Evolutionary conservation across 2,797 vertebrate genomes (phyloP).

Genomic region (Macropodus opercularis): DNA sequence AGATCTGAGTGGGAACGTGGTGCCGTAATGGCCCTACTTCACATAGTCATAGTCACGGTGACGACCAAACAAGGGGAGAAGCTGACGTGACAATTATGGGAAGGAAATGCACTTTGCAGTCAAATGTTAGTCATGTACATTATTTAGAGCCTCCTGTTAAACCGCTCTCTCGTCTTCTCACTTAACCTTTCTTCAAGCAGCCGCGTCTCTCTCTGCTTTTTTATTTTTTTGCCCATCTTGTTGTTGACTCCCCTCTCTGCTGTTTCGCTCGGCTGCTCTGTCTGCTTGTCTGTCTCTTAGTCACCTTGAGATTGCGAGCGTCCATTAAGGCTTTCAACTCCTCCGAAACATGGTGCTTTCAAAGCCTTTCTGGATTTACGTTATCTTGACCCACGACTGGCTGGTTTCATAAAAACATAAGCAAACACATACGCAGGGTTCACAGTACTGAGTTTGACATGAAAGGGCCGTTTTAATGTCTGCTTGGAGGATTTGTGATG

Average conservation of each 20-base stretch:
- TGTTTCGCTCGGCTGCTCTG: conserved; percentile 27
- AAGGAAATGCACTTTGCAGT: conserved; percentile 47
- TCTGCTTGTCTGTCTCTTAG: conserved; percentile 57
- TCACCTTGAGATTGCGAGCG: conserved; percentile 66
- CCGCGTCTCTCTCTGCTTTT: conserved; percentile 5
- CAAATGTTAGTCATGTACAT: conserved; percentile 30
- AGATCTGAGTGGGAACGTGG: too few relatives aligned
- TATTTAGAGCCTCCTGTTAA: conserved; percentile 45
- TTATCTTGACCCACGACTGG: conserved; percentile 53
- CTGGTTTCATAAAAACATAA: conserved; percentile 18
- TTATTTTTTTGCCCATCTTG: conserved; percentile 16
- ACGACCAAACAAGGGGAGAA: conserved; percentile 1
- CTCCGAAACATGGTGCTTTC: conserved; percentile 52
- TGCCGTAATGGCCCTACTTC: conserved; percentile 4
- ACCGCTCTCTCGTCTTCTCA: conserved; percentile 8
- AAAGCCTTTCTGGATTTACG: conserved; percentile 43
- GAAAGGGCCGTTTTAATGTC: conserved; percentile 11
- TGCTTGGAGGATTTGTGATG: conserved; percentile 9
- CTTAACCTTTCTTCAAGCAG: conserved; percentile 15
- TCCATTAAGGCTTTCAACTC: conserved; percentile 72
- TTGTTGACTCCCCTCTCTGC: conserved; percentile 31
- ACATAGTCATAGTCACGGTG: conserved; percentile 7
- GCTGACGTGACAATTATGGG: conserved; percentile 33
- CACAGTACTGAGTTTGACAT: neutral
- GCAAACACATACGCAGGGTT: conserved; percentile 7